These are phyloP conservation scores for Mormyrops attenuatus DNA, from an alignment of 2,797 vertebrate species.

Conservation along the genomic window DNA sequence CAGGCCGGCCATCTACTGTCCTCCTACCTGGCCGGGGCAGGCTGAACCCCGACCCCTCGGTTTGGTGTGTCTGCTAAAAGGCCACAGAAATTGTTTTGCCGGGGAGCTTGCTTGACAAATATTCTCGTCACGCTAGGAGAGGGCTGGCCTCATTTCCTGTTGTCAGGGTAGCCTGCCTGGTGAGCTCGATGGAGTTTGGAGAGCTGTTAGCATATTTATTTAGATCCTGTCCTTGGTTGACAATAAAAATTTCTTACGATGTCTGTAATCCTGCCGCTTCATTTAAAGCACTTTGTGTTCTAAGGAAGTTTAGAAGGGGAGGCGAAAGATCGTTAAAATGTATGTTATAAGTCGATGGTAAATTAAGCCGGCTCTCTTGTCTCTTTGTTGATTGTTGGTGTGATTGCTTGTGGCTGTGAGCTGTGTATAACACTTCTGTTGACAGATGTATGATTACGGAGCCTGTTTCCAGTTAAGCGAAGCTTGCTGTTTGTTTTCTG, in stretches of 20 bases:
- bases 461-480: neutral
- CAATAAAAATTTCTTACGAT: neutral
- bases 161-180: neutral
- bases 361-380: neutral
- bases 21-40: neutral
- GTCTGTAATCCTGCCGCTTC: neutral
- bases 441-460: neutral
- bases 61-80: neutral
- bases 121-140: neutral
- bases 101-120: neutral
- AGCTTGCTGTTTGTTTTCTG: neutral
- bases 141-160: neutral
- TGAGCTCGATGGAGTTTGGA: neutral
- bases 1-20: no score
- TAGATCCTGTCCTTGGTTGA: neutral
- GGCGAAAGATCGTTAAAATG: neutral
- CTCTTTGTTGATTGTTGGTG: neutral
- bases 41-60: neutral
- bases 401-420: neutral
- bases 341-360: neutral
- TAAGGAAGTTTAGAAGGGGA: conserved; percentile 1
- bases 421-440: neutral
- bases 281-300: conserved; percentile 21
- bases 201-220: conserved; percentile 1
- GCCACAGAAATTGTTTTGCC: neutral